Base-by-base conservation (phyloP, 1,140 invertebrate genomes). In the Drosophila pruinosa region DNA sequence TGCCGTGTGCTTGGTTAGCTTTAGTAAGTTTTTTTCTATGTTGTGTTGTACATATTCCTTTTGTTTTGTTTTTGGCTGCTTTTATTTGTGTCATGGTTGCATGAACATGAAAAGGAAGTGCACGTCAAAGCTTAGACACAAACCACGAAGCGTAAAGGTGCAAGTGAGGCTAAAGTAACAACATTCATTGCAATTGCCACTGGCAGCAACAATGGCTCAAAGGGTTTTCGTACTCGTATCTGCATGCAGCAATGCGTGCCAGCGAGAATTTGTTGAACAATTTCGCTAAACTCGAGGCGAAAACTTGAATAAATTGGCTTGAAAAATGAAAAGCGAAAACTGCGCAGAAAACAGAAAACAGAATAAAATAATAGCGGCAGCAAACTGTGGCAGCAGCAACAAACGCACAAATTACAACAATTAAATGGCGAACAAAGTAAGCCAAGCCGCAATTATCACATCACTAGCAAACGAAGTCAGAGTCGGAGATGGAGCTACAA, bases 81-180 rank as follows among this genome's bases (percentile, higher is more conserved):
- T 85, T 82, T 75, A 58, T 63, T 68, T 70, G 53, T 71, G 78
- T 72, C 72, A 88, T 78, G 82, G 75, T 73, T 88, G 65, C 75
- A 64, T 75, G 59, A 75, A 82, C 82, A 80, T 89, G 85, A 89
- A 89, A 89, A 89, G 85, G 86, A 89, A 89, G 86, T 89, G 69
- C 78, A 78, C 86, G 86, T 89, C 86, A 89, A 89, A 89, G 86
- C 85, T 78, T 86, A 89, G 86, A 89, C 86, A 85, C 86, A 89
- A 80, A 78, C 77, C 72, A 89, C 80, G 80, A 78, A 89, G 77
- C 82, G 82, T 88, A 88, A 88, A 88, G 82, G 82, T 88, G 82
- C 82, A 88, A 88, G 78, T 89, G 82, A 88, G 77, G 83, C 82
- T 77, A 70, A 76, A 88, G 74, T 76, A 88, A 78, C 82, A 88